Conservation (phyloP, 1,140 invertebrate genomes). For the Solen grandis region DNA sequence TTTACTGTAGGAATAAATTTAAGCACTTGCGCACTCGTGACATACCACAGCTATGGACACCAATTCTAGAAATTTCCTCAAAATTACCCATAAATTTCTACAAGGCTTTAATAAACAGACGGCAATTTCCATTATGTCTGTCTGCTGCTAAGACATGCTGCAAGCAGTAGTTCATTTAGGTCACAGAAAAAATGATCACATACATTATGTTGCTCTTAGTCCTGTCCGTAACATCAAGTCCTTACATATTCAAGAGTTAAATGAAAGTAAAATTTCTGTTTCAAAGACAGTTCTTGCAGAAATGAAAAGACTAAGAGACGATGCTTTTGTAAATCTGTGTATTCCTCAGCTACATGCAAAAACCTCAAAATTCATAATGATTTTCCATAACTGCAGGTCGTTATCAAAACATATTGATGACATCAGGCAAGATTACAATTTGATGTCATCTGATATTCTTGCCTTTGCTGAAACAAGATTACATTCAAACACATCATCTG, state of each 20-base stretch:
- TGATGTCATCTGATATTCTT: background rate
- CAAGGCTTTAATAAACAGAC: conserved; percentile 8
- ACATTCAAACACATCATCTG: background rate
- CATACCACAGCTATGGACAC: background rate
- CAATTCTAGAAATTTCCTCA: conserved; percentile 27
- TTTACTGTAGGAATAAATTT: background rate
- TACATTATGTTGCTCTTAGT: conserved; percentile 55
- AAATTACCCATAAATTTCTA: conserved; percentile 7
- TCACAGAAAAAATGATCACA: conserved; percentile 34
- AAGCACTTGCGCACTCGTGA: background rate
- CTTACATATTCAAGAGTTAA: conserved; percentile 23
- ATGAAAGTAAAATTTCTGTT: conserved; percentile 35
- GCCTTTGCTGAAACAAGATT: background rate
- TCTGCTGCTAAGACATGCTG: conserved; percentile 42
- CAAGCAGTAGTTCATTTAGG: conserved; percentile 41
- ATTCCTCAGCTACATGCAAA: background rate
- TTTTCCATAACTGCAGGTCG: conserved; percentile 9
- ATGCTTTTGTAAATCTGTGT: background rate
- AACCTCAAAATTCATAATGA: conserved; percentile 5
- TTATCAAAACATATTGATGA: conserved; percentile 8
- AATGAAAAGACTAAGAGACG: conserved; percentile 29
- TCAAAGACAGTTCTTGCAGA: conserved; percentile 15
- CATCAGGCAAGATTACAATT: background rate
- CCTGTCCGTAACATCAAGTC: conserved; percentile 22
- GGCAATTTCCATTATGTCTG: conserved; percentile 42